These are phyloP conservation scores for Emmelina monodactyla DNA, from an alignment of 2,888 invertebrate genomes.

Conservation along the genomic window DNA sequence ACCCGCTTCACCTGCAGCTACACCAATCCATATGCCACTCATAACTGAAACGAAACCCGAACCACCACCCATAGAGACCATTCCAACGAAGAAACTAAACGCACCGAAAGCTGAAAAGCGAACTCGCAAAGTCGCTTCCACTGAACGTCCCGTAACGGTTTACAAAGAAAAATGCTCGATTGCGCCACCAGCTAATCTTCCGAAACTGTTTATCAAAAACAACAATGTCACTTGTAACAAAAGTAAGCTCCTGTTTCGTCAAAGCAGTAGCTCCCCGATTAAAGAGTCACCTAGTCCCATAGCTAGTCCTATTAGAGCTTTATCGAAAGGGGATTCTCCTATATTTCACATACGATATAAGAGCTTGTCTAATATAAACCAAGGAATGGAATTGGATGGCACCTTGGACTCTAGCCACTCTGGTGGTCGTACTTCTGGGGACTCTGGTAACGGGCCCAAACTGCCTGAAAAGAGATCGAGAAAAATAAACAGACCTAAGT, in stretches of 20 bases:
- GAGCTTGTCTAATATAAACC: conserved; percentile 75
- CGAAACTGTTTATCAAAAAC: conserved; percentile 83
- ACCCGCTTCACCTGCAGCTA: conserved; percentile 62
- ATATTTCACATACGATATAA: conserved; percentile 79
- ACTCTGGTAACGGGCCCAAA: conserved; percentile 79
- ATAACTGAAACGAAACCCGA: conserved; percentile 77
- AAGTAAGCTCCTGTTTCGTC: conserved; percentile 70
- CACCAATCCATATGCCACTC: conserved; percentile 61
- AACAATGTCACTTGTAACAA: conserved; percentile 71
- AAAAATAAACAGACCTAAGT: conserved; percentile 82
- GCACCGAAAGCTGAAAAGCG: conserved; percentile 74
- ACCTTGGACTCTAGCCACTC: conserved; percentile 91
- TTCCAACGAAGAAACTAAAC: conserved; percentile 79
- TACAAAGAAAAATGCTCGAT: conserved; percentile 67
- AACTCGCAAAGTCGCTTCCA: conserved; percentile 73
- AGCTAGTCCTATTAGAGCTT: conserved; percentile 54
- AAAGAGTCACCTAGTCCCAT: conserved; percentile 74
- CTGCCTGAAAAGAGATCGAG: conserved; percentile 84
- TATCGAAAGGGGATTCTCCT: conserved; percentile 76
- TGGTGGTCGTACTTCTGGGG: conserved; percentile 85
- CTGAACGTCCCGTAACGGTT: conserved; percentile 62
- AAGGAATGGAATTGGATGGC: conserved; percentile 78
- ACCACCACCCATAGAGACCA: conserved; percentile 91
- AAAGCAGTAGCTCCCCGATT: conserved; percentile 76
- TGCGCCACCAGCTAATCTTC: conserved; percentile 64